Evolutionary conservation across 92 coral and sea anemone genomes (phyloP).

Genomic region (Umimayanthus kanabou): DNA sequence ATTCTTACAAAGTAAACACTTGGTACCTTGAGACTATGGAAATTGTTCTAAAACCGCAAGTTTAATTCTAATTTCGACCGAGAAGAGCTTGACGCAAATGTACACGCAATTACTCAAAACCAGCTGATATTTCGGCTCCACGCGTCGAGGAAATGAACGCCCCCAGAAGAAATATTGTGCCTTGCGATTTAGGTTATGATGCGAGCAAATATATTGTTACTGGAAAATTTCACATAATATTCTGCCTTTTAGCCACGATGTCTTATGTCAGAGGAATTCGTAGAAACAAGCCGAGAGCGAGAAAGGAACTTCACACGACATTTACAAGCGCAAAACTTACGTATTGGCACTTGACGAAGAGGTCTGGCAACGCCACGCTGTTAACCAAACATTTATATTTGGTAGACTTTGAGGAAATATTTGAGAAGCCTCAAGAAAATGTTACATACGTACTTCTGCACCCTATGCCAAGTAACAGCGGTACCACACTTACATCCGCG

Average conservation of each 20-base stretch:
- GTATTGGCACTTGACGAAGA: background rate
- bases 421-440: slow-evolving; percentile 9
- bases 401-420: background rate
- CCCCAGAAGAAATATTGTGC: slow-evolving; percentile 32
- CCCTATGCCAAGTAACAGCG: background rate
- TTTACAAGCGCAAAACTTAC: slow-evolving; percentile 11
- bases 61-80: background rate
- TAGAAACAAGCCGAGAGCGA: background rate
- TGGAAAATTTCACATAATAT: background rate
- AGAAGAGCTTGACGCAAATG: slow-evolving; percentile 2
- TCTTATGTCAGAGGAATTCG: background rate
- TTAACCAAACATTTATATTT: slow-evolving; percentile 8
- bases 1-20: background rate
- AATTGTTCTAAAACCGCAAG: background rate
- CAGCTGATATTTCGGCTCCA: background rate
- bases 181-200: slow-evolving; percentile 12
- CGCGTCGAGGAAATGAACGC: slow-evolving; percentile 1
- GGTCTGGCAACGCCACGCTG: background rate
- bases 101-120: background rate
- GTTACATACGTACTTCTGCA: background rate
- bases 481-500: background rate
- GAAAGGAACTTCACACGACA: slow-evolving; percentile 1
- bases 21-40: background rate
- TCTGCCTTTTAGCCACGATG: background rate
- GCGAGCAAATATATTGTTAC: background rate